Conservation (phyloP, 2,113 vertebrate species). For the Baryphthengus martii region DNA sequence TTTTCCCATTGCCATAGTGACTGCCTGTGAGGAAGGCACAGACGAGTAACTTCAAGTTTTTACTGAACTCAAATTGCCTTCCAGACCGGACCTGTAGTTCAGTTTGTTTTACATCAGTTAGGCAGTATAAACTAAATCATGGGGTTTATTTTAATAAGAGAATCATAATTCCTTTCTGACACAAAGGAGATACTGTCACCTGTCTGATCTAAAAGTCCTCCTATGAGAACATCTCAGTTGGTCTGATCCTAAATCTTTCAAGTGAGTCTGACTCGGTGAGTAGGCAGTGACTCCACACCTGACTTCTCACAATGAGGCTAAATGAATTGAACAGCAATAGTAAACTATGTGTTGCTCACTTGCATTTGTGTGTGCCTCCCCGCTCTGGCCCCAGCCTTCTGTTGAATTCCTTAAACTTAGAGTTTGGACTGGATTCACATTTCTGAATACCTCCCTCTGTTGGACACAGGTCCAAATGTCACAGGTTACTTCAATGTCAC, state of each 20-base stretch:
- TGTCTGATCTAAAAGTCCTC: not conserved
- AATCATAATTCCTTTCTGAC: not conserved
- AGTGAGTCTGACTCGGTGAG: not conserved
- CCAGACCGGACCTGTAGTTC: not conserved
- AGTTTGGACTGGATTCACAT: not conserved
- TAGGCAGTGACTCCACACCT: not conserved
- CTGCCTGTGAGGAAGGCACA: constrained; percentile 42
- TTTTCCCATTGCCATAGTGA: constrained; percentile 78
- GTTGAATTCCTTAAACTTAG: constrained; percentile 17
- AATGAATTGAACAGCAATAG: not conserved
- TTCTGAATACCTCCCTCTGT: constrained; percentile 46
- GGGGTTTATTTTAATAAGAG: not conserved
- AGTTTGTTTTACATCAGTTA: not conserved
- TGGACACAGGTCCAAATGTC: constrained; percentile 9
- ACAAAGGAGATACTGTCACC: not conserved
- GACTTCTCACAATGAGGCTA: not conserved
- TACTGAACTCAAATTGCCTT: not conserved
- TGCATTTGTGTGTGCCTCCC: not conserved
- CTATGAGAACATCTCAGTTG: not conserved
- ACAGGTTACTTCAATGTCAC: not conserved
- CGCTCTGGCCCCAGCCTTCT: not conserved
- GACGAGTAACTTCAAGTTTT: constrained; percentile 40
- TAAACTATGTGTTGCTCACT: not conserved
- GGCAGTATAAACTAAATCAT: not conserved
- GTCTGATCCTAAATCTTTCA: not conserved